Base-by-base conservation (phyloP, 1,140 invertebrate genomes). In the Potamilus streckersoni region DNA sequence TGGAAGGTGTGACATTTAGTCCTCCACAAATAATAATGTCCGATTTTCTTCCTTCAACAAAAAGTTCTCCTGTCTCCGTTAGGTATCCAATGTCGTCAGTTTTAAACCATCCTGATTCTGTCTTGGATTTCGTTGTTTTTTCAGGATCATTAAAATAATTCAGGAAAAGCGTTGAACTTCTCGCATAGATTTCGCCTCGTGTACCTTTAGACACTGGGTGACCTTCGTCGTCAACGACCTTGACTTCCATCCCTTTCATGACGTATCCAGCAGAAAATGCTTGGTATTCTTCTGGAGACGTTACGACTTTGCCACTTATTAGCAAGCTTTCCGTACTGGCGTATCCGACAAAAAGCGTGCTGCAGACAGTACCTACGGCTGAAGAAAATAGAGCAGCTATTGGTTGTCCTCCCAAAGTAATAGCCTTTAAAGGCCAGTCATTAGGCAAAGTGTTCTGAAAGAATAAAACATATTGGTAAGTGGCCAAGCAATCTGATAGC, bases 71-170 rank as follows among this genome's bases (percentile, higher is more conserved):
- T n/a, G 79, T 31, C 12, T 73, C 56, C 5, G 67, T 76, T 19
- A 78, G 73, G 14, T 58, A 65, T 4, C 74, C 79, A 2, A 71
- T 55, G 57, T 83, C 82, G 13, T 77, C 82, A 2, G 78, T 81
- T 65, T 69, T 71, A 57, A 63, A 83, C 82, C 82, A 83, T 14
- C 71, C 69, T 16, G 71, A 71, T 17, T n/a, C n/a, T n/a, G 77
- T 60, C 20, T 78, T 69, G 8, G 62, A 65, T 63, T 69, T 60
- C 5, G 55, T 63, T 19, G 67, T 83, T 23, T 71, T 63, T 27
- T 74, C 71, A n/a, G 61, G 56, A 65, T 76, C 72, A 23, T 74
- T 71, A 38, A 69, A 72, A 67, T 81, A 81, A 49, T 74, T 77
- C n/a, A 27, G 62, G 19, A 76, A 73, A 27, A 66, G 15, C 5